Base-by-base conservation (phyloP, 2,797 vertebrate species). In the Basileuterus tristriatus region DNA sequence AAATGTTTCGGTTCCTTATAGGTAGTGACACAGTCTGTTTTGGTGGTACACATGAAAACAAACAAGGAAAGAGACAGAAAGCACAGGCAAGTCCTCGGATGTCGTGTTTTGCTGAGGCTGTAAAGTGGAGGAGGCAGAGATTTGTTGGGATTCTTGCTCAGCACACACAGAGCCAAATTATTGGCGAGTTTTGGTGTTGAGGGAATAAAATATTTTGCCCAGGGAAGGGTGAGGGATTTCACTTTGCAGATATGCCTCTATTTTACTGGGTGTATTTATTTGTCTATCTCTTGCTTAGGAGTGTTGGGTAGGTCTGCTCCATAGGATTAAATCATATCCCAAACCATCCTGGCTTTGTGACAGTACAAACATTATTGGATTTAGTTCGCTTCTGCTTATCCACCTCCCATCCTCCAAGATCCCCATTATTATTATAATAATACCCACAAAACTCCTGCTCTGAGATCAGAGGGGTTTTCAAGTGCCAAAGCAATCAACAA, bases 281-380 rank as follows among this genome's bases (percentile, higher is more conserved):
- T 93, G 63, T 82, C 83, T 93, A 4, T 83, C 76, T 91, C 77
- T 88, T 93, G 63, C 87, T 93, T 76, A 53, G 55, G 76, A 91
- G 72, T 23, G 46, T 79, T 93, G 80, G 41, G 65, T 88, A 95
- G 94, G 74, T 69, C 70, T 83, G 82, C 83, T 93, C 83, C 56
- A 29, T 60, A 46, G 92, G 94, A 96, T 96, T 96, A 87, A 94
- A 86, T 89, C 43, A 47, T 81, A 94, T 94, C 92, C 92, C 80
- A 76, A 86, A 90, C 85, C 91, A 79, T 95, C 85, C 91, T 94
- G 87, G 87, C 79, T 95, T 94, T 95, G 89, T 94, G 95, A 91
- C 95, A 96, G 60, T 90, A 92, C 87, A 96, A 94, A 93, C 83
- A 91, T 94, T 92, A 93, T 83, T 93, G 50, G 92, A 94, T 96